Base-by-base conservation (phyloP, 2,888 invertebrate genomes). In the Eupithecia insigniata region DNA sequence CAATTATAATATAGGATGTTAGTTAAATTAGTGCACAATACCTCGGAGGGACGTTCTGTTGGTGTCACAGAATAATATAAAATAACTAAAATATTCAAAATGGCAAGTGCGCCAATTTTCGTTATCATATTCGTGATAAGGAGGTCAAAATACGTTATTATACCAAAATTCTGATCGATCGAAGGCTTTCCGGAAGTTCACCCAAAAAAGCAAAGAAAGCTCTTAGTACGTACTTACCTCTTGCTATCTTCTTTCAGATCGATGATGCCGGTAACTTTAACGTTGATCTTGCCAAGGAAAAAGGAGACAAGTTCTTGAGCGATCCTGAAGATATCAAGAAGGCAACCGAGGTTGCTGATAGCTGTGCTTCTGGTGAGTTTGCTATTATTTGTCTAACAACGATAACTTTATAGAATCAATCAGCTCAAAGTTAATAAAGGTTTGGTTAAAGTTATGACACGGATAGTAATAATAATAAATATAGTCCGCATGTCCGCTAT, bases 191-290 rank as follows among this genome's bases (percentile, higher is more conserved):
- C n/a, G n/a, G n/a, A n/a, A n/a, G n/a, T n/a, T n/a, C n/a, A n/a
- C n/a, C n/a, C n/a, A n/a, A n/a, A n/a, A n/a, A 46, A 46, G 18
- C 2, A n/a, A n/a, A 8, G n/a, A 16, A 39, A 46, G n/a, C 7
- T 46, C 7, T 39, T n/a, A n/a, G n/a, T n/a, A n/a, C n/a, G n/a
- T n/a, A 46, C 0, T 26, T 12, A 26, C 4, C 26, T 12, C 55
- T 55, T 26, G 26, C 12, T 26, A 26, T 55, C 14, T 14, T 55
- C 26, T 64, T 73, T 34, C 69, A 83, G 83, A 72, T 83, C 5
- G 77, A 80, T 34, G 64, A 70, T n/a, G 39, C 34, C 0, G 67
- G 67, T 4, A 1, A 67, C 28, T 70, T 55, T n/a, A 70, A 73
- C 28, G 10, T 61, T 26, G 70, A 14, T 26, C 39, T 30, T 8